A percentile compares a stretch with the other conserved stretches of the same genome.
These are phyloP conservation scores for Octodon degus DNA, from an alignment of 2,113 vertebrate species.

Conservation along the genomic window DNA sequence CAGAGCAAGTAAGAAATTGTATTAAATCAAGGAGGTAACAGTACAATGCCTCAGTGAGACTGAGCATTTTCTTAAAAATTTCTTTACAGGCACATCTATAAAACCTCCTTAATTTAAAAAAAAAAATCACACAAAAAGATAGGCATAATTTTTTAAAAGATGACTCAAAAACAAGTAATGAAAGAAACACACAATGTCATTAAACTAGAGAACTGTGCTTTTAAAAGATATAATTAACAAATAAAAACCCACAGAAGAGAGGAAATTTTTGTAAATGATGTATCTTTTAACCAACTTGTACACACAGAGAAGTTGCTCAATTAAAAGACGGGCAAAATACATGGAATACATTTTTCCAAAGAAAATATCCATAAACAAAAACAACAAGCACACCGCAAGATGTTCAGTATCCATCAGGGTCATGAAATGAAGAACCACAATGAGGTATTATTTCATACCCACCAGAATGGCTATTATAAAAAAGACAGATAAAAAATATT, in stretches of 20 bases:
- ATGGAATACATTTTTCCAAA: not conserved
- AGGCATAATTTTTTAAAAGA: constrained; percentile 1
- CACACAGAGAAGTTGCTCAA: not conserved
- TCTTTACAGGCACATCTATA: not conserved
- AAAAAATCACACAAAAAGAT: constrained; percentile 25
- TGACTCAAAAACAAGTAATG: not conserved
- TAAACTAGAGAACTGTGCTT: constrained; percentile 17
- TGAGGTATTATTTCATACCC: not conserved
- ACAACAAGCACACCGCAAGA: constrained; percentile 13
- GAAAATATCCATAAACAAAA: not conserved
- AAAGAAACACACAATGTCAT: not conserved
- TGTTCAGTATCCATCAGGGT: constrained; percentile 15
- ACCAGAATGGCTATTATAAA: not conserved
- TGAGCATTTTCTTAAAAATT: not conserved
- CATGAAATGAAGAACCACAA: constrained; percentile 56
- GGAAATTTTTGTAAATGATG: not conserved
- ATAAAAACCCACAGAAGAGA: not conserved
- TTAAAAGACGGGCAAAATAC: not conserved
- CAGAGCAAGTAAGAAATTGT: not conserved
- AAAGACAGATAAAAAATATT: not conserved
- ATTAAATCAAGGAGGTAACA: constrained; percentile 10
- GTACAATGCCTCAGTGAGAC: not conserved
- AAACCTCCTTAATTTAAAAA: constrained; percentile 28
- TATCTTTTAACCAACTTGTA: not conserved
- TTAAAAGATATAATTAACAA: not conserved